Evolutionary conservation across 2,797 vertebrate genomes (phyloP).

Genomic region (Jordanella pulchra): DNA sequence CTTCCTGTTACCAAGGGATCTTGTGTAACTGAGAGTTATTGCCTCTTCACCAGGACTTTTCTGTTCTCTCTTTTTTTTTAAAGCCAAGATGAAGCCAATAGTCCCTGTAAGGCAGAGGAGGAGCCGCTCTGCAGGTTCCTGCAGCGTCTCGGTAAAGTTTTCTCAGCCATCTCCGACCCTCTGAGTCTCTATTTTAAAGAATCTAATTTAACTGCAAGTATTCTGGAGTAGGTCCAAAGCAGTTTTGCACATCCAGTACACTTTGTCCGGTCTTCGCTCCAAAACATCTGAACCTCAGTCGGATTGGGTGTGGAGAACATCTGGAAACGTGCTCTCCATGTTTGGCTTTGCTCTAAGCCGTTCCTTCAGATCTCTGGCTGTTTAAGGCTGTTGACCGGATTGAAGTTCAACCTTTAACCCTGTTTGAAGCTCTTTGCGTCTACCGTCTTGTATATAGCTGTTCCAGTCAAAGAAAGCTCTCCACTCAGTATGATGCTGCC

Average conservation of each 20-base stretch:
- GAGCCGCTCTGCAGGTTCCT: conserved; percentile 36
- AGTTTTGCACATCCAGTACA: not conserved
- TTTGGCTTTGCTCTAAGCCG: too few relatives aligned
- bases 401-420: too few relatives aligned
- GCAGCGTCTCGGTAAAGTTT: not conserved
- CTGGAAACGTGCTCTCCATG: too few relatives aligned
- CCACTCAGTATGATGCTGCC: not conserved
- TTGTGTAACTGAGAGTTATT: conserved; percentile 45
- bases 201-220: not conserved
- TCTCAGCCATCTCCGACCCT: not conserved
- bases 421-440: too few relatives aligned
- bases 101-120: conserved; percentile 8
- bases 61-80: conserved; percentile 44
- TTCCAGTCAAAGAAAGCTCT: not conserved
- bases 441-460: not conserved
- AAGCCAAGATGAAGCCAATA: conserved; percentile 22
- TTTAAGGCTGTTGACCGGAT: too few relatives aligned
- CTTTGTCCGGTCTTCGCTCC: too few relatives aligned
- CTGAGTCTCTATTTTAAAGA: not conserved
- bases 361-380: too few relatives aligned
- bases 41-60: conserved; percentile 57
- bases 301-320: too few relatives aligned
- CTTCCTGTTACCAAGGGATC: conserved; percentile 40
- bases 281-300: too few relatives aligned
- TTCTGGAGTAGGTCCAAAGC: not conserved